Percentiles rank a stretch among this genome's conserved stretches.
These are phyloP conservation scores for Drosophila repleta DNA, from an alignment of 1,140 invertebrate genomes.

Conservation along the genomic window DNA sequence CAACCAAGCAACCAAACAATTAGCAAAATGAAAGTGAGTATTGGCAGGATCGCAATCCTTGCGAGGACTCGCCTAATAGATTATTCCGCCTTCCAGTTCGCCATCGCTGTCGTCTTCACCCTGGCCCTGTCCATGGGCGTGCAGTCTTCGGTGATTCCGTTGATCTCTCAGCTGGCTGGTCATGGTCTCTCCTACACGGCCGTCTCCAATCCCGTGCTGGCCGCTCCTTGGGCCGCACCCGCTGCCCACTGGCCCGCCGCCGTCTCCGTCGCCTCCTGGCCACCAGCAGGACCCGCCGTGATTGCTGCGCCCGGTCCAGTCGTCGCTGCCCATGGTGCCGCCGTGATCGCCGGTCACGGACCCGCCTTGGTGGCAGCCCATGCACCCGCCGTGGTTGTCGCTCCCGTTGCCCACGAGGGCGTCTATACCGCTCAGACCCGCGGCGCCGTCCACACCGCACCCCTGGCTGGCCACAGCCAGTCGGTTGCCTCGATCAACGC, in stretches of 20 bases:
- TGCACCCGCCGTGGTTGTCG: slow-evolving; percentile 63
- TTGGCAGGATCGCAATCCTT: not conserved
- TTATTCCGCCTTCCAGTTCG: slow-evolving; percentile 59
- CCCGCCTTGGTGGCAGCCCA: slow-evolving; percentile 39
- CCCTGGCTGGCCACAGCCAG: slow-evolving; percentile 83
- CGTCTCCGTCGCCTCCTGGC: slow-evolving; percentile 59
- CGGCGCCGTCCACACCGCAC: slow-evolving; percentile 85
- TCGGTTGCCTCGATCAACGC: slow-evolving; percentile 84
- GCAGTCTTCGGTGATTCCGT: slow-evolving; percentile 77
- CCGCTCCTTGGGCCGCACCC: slow-evolving; percentile 58
- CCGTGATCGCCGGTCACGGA: slow-evolving; percentile 33
- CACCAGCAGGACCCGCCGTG: slow-evolving; percentile 33
- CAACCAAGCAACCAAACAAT: slow-evolving; percentile 43
- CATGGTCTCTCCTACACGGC: slow-evolving; percentile 74
- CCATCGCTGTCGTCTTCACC: slow-evolving; percentile 66
- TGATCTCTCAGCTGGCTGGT: slow-evolving; percentile 66
- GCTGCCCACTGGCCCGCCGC: slow-evolving; percentile 68
- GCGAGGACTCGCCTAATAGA: not conserved
- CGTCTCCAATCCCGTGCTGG: slow-evolving; percentile 62
- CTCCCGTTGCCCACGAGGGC: slow-evolving; percentile 67
- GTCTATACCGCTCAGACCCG: slow-evolving; percentile 85
- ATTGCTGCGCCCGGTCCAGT: not conserved
- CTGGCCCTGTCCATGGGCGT: slow-evolving; percentile 82
- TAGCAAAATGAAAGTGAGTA: slow-evolving; percentile 77
- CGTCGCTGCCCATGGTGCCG: slow-evolving; percentile 34